Conservation (phyloP, 2,113 vertebrate species). For the Phycodurus eques region DNA sequence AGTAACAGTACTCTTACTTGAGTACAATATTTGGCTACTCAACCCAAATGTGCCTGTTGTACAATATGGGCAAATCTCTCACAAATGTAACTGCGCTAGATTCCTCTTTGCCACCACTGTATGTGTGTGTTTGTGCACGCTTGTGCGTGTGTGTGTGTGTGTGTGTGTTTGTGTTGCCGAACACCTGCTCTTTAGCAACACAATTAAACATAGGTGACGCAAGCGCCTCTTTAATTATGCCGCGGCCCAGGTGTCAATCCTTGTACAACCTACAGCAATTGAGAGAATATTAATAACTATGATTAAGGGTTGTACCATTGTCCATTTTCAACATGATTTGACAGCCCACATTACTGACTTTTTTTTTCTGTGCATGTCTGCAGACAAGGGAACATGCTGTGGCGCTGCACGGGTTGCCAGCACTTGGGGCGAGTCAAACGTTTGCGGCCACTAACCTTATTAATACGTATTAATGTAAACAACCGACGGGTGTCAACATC, state of each 20-base stretch:
- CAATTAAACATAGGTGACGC: constrained; percentile 36
- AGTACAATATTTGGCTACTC: too few species aligned
- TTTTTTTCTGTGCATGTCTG: background rate
- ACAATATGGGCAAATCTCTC: constrained; percentile 7
- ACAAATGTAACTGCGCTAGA: constrained; percentile 1
- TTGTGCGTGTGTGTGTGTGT: constrained; percentile 46
- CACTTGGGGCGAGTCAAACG: background rate
- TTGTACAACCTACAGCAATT: constrained; percentile 39
- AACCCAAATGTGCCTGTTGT: too few species aligned
- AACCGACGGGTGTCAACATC: background rate
- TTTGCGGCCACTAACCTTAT: background rate
- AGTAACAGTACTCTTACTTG: too few species aligned
- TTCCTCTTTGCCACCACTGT: constrained; percentile 13
- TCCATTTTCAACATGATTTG: constrained; percentile 26
- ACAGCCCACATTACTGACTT: constrained; percentile 7
- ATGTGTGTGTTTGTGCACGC: constrained; percentile 33
- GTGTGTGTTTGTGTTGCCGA: constrained; percentile 44
- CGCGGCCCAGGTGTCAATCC: constrained; percentile 6
- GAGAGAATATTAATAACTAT: constrained; percentile 23
- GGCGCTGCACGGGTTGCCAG: constrained; percentile 19
- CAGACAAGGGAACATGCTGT: constrained; percentile 6
- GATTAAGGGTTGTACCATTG: constrained; percentile 21
- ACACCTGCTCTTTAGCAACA: constrained; percentile 51
- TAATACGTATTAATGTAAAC: background rate
- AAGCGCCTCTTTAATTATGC: constrained; percentile 37